Evolutionary conservation across 2,888 invertebrate species (phyloP).

Genomic region (Protophormia terraenovae): DNA sequence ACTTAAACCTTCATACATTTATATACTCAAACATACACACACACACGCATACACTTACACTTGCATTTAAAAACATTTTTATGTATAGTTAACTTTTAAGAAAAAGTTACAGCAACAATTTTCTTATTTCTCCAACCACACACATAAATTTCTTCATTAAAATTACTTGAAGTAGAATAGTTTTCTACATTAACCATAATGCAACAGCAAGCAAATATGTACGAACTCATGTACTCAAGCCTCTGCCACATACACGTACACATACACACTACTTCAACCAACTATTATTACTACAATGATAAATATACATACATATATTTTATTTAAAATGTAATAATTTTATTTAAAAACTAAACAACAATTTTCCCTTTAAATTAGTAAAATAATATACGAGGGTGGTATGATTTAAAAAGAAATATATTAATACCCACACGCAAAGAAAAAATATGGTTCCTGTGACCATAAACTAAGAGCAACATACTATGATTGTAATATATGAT

Average conservation of each 20-base stretch:
- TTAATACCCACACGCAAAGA: too few relatives aligned
- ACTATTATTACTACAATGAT: conserved; percentile 11
- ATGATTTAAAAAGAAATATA: too few relatives aligned
- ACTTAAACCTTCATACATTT: conserved; percentile 11
- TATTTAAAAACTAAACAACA: background rate
- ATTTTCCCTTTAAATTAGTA: background rate
- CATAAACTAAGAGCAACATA: too few relatives aligned
- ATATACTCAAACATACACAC: background rate
- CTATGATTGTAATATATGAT: too few relatives aligned
- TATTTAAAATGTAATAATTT: conserved; percentile 6
- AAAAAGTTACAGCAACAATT: background rate
- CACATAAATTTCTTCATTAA: background rate
- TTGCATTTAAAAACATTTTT: background rate
- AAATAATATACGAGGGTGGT: background rate
- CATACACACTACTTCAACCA: too few relatives aligned
- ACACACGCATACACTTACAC: conserved; percentile 1
- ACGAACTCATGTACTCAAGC: background rate
- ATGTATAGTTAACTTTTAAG: background rate
- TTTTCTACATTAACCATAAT: background rate
- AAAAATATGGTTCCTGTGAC: too few relatives aligned
- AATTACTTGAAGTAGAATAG: conserved; percentile 13
- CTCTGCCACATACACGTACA: too few relatives aligned
- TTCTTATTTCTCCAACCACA: background rate
- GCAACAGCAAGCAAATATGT: too few relatives aligned
- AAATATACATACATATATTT: background rate